Evolutionary conservation across 1,140 invertebrate species (phyloP), one percentile per base, ranked within the genome.

Genomic region (Telenomus remus): DNA sequence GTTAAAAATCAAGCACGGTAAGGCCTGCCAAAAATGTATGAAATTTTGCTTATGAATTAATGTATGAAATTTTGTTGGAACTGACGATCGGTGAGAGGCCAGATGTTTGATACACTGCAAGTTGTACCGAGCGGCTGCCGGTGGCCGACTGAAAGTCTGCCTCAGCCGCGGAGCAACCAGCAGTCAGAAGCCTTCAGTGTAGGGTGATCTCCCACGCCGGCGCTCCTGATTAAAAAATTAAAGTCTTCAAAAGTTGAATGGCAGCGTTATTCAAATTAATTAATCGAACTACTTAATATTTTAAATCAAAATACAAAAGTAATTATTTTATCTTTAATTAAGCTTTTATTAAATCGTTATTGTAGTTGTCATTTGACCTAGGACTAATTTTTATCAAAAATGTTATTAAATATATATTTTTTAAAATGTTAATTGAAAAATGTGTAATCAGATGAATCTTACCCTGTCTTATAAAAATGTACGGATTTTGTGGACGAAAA

Each of bases 91-190:
- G 44, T 34, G 27, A 47, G 44, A 42, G 10, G n/a, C 15, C 16
- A 53, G 34, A 59, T 61, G 56, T 39, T 60, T 13, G 9, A 54
- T 39, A 54, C 43, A 27, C 43, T 46, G 47, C 68, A 51, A 70
- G 53, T 69, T 50, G 76, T 76, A 73, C 78, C 73, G 65, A 74
- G 80, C 83, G 85, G 81, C 80, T 83, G 84, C 80, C 83, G 79
- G 79, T 80, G 76, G 82, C 81, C 84, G 84, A 86, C 85, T 86
- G 85, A 84, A 68, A 76, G 79, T 81, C 71, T 80, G 57, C 70
- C 33, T 56, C 51, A 19, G 56, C 47, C 46, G 55, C 53, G 72
- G 75, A 70, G 63, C 55, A 74, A 59, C 63, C 61, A 78, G 69
- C 76, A 68, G 66, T 69, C 74, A 14, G 47, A 56, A 69, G 76